Base-by-base conservation (phyloP, 2,888 invertebrate species). In the Julus scanicus region DNA sequence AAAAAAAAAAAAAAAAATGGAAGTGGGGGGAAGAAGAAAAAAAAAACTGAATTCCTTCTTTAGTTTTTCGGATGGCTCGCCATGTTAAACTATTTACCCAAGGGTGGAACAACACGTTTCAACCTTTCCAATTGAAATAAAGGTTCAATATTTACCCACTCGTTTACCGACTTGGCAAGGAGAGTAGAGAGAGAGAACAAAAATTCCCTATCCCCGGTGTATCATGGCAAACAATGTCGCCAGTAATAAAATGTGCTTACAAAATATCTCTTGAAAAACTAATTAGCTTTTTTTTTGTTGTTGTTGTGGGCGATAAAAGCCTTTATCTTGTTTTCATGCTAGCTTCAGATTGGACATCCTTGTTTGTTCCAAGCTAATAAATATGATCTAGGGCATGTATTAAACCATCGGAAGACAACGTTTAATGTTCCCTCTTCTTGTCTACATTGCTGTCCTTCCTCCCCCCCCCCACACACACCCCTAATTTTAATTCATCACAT, bases 31-130 rank as follows among this genome's bases (percentile, higher is more conserved):
- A 71, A 63, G 20, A 20, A 63, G 20, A 9, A n/a, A 9, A 29
- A 71, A 71, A 71, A 29, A 20, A 71, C 71, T 29, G 71, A 71
- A 71, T 71, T 71, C 71, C 71, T 71, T 71, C 71, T n/a, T 71
- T 71, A 71, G 71, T 71, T 71, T 71, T 71, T 71, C n/a, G 71
- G 71, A 71, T 71, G 71, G 71, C 20, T 71, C 71, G 71, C 71
- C 71, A 71, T 71, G 71, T 71, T 71, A 71, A 71, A 71, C 71
- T 71, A 71, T 71, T 71, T 71, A 71, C 71, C 71, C 71, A 71
- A 71, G 71, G 71, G 71, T 71, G 29, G 71, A 71, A 71, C 71
- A 71, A 71, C 71, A 71, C 71, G 71, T 71, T 71, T 71, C 20
- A 71, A 71, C 71, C 5, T 71, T 71, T 71, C 71, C 71, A 71